Conservation (phyloP, 2,797 vertebrate species). For the Falco biarmicus region DNA sequence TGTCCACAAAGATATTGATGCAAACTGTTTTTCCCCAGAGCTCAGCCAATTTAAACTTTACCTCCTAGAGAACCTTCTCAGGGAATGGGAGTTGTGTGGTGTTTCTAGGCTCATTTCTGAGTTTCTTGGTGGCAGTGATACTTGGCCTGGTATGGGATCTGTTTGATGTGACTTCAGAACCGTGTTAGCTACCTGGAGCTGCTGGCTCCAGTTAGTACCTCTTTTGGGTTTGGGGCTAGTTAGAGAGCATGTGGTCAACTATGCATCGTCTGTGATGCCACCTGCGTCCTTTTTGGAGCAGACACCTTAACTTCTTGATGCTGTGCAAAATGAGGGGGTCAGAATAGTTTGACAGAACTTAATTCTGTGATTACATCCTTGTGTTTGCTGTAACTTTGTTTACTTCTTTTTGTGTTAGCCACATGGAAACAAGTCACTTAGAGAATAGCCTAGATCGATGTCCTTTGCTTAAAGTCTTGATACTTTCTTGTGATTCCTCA, state of each 20-base stretch:
- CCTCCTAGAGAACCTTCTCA: slow-evolving; percentile 11
- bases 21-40: not conserved
- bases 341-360: not conserved
- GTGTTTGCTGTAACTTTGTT: not conserved
- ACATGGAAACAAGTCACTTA: not conserved
- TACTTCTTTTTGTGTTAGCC: not conserved
- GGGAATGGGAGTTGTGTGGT: not conserved
- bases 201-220: not conserved
- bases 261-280: not conserved
- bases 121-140: not conserved
- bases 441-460: not conserved
- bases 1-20: slow-evolving; percentile 8
- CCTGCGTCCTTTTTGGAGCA: not conserved
- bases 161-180: not conserved
- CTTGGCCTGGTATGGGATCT: not conserved
- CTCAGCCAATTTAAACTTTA: slow-evolving; percentile 31
- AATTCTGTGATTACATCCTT: not conserved
- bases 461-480: not conserved
- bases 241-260: not conserved
- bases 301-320: not conserved
- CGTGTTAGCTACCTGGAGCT: not conserved
- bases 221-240: not conserved
- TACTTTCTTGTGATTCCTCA: not conserved
- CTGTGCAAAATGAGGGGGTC: not conserved
- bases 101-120: slow-evolving; percentile 17